phyloP scores from a whole-genome alignment of 2,113 vertebrate species.

The Passer montanus region DNA sequence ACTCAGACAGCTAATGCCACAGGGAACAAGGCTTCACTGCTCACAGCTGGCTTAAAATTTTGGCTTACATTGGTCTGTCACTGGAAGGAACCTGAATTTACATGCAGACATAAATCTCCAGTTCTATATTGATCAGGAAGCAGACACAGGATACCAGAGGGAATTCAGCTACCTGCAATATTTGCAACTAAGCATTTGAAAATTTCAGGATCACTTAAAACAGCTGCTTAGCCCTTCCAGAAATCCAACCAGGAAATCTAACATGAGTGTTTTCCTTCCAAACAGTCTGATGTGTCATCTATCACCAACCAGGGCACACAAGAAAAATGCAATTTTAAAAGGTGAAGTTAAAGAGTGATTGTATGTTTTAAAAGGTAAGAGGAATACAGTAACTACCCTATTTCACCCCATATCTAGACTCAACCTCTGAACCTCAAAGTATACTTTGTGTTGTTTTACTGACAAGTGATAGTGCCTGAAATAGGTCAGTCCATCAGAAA shows the following conservation, averaged over 20 bases:
- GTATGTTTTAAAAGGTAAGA: not conserved
- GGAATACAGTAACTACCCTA: not conserved
- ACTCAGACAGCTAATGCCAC: not conserved
- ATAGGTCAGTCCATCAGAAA: not conserved
- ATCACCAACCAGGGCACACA: not conserved
- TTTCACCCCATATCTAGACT: not conserved
- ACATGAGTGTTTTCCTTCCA: not conserved
- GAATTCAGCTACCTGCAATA: not conserved
- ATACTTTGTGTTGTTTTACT: not conserved
- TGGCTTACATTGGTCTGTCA: not conserved
- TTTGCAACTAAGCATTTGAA: not conserved
- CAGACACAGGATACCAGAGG: not conserved
- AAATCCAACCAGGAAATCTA: not conserved
- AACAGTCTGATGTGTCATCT: not conserved
- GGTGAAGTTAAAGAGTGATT: not conserved
- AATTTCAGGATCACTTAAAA: not conserved
- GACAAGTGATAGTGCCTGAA: not conserved
- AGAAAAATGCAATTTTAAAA: not conserved
- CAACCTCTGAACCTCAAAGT: not conserved
- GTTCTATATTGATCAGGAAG: not conserved
- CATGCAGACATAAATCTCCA: fast-evolving
- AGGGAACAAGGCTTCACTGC: not conserved
- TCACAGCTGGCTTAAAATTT: not conserved
- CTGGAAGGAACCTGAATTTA: not conserved
- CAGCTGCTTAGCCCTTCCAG: not conserved